These are phyloP conservation scores for Xanthorhoe spadicearia DNA, from an alignment of 2,888 invertebrate species.

Conservation along the genomic window DNA sequence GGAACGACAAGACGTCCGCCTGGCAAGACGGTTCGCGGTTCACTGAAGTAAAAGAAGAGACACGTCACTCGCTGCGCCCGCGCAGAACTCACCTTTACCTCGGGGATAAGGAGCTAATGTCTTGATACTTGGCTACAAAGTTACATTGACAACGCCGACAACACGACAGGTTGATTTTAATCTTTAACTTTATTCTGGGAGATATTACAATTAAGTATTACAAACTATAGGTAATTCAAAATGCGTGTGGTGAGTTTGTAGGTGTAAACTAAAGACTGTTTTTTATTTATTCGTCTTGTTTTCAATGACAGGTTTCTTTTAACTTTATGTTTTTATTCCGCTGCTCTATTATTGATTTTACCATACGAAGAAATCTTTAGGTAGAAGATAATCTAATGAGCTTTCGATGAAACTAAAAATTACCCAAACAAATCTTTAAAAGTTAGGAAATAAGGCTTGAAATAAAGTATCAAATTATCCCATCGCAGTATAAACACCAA, in stretches of 20 bases:
- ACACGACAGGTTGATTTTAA: neutral
- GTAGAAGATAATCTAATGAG: no score
- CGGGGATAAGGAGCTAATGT: constrained; percentile 48
- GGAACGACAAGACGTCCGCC: constrained; percentile 51
- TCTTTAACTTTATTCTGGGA: no score
- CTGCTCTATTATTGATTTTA: no score
- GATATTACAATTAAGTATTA: no score
- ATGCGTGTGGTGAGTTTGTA: no score
- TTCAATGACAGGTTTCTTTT: no score
- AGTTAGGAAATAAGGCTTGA: neutral
- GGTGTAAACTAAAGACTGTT: no score
- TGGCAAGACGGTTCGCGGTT: constrained; percentile 67
- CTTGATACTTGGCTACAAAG: constrained; percentile 60
- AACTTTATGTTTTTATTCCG: no score
- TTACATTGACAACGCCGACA: neutral
- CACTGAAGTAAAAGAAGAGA: constrained; percentile 74
- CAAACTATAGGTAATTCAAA: no score
- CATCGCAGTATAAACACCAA: constrained; percentile 51
- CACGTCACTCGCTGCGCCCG: constrained; percentile 81
- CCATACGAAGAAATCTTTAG: no score
- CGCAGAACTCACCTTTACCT: constrained; percentile 80
- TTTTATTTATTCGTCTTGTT: no score
- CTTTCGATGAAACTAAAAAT: no score
- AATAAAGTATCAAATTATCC: constrained; percentile 58
- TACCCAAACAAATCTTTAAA: neutral